Base-by-base conservation (phyloP, 2,888 invertebrate genomes). In the Clunio marinus region DNA sequence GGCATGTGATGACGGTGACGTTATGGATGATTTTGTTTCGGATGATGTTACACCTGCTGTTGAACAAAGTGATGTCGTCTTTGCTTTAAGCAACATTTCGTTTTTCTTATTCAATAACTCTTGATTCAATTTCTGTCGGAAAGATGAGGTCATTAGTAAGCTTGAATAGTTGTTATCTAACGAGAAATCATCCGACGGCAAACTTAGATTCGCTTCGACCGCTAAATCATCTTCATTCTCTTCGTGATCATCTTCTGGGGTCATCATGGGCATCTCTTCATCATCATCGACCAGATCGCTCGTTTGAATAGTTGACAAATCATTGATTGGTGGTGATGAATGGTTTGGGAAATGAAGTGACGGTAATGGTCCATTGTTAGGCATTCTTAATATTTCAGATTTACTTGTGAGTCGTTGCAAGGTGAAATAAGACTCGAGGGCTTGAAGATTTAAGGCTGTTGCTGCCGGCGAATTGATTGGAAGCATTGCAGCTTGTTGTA, bases 401-500 rank as follows among this genome's bases (percentile, higher is more conserved):
- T 87, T 85, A 57, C 83, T 80, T 60, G 89, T 88, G 66, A 92
- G 82, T 72, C 91, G 84, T 80, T 92, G 92, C 71, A 92, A 80
- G 60, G 91, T 88, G 76, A 92, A 82, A 80, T 92, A 92, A 55
- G 91, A 91, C 81, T 92, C 92, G 70, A 92, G 80, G 27, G 92
- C 92, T 80, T 92, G 92, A 35, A 92, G 82, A 77, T 91, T 91
- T 20, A 93, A 81, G 0, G 92, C 92, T 37, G 90, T 89, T 37
- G 91, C 91, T 7, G 91, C 91, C 2, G 91, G 89, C 1, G 91
- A 91, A 73, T 91, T 89, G 0, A 88, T 87, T 5, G 91, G 91
- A 73, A 92, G 77, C 24, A 92, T 80, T 0, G 91, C 91, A 1
- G 91, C 92, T 75, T 91, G 89, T 76, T 91, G 91, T 71, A 92